Evolutionary conservation across 2,113 vertebrate species (phyloP), one percentile per base, ranked within the genome.

Genomic region (Pungitius pungitius): DNA sequence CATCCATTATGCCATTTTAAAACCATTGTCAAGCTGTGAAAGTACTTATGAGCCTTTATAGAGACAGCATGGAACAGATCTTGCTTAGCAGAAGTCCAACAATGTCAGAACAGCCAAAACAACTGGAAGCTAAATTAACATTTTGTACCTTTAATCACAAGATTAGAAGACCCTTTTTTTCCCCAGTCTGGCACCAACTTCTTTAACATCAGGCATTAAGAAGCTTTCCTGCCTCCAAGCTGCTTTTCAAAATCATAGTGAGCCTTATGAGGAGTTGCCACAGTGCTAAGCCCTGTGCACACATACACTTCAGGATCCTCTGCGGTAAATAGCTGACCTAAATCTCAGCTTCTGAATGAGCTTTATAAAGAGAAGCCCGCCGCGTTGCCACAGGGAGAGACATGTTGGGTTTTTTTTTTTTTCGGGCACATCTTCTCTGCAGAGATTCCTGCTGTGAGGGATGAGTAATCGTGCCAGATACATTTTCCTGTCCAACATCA

Each of bases 321-420:
- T 52, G 81, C 88, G 82, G 85, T 87, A 89, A 88, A 88, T 80
- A 89, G 78, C 79, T 88, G 89, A 92, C 89, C 88, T 85, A 90
- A 89, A 88, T 91, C 89, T 88, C 67, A 27, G 72, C 69, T 78
- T 87, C 72, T 86, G 78, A 88, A 80, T 72, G 62, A 90, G 88
- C 84, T 87, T 83, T 73, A 59, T 57, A 65, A 66, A 70, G 61
- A 62, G 49, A 26, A 14, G 40, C 22, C 20, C 7, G 30, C 68
- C 59, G 65, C 12, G 43, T 39, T 26, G 63, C 63, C 71, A 72
- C 58, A 60, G 27, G 54, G 55, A 69, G 59, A 57, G 60, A 1
- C 51, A 13, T 37, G 33, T 75, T 73, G 2, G n/a, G n/a, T n/a
- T n/a, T n/a, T n/a, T n/a, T n/a, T 49, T 49, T 22, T 22, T 40